Base-by-base conservation (phyloP, 1,140 invertebrate species). In the Pararge aegeria region DNA sequence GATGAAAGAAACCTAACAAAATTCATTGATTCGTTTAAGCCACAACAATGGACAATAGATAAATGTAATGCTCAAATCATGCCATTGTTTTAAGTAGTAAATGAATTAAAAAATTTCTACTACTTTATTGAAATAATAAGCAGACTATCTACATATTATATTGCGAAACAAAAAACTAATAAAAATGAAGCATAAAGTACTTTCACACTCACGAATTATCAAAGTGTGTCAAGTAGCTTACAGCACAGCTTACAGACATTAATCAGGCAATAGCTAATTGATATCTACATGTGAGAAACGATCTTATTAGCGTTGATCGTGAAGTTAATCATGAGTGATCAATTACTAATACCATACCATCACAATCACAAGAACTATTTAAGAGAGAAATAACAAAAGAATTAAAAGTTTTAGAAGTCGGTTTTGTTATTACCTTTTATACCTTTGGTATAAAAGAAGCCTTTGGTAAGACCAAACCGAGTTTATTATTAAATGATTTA, bases 241-340 rank as follows among this genome's bases (percentile, higher is more conserved):
- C 3, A 12, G 30, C 10, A 42, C 38, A 42, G 15, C 0, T 10
- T 9, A 42, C 38, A 18, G 12, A 20, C 18, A 46, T 19, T 18
- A 42, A 42, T 42, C 40, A 4, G 4, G 2, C 10, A 37, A 13
- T 12, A 42, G 1, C 38, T 16, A 42, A 15, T 16, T 16, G 16
- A 42, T 42, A 42, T 1, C 38, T 42, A 0, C 44, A 12, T 20
- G 24, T 67, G 59, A 62, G 57, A 68, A 65, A 49, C 29, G 27
- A 44, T 57, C 52, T 51, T 57, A 67, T 71, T 68, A 67, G 16
- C 18, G 56, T 63, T 62, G 52, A 61, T 68, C 59, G 67, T 48
- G 60, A 53, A 46, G 42, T 21, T 55, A 20, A 55, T 34, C 53
- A 19, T 48, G 40, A 55, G 2, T 52, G 53, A 68, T 55, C 61